Evolutionary conservation across 1,140 invertebrate species (phyloP).

Genomic region (Neodiprion lecontei): DNA sequence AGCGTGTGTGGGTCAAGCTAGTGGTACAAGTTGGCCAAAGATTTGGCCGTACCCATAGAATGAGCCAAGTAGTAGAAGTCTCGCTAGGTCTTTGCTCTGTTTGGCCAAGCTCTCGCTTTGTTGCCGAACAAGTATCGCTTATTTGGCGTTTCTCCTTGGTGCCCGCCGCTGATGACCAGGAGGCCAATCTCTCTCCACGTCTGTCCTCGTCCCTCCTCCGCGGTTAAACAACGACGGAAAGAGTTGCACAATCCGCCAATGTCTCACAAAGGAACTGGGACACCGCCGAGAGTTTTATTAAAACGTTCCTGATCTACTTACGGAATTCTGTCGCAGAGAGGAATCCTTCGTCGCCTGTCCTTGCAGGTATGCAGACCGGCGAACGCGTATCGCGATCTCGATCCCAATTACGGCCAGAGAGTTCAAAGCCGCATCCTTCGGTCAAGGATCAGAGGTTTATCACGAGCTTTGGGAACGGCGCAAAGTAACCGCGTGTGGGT

Average conservation of each 20-base stretch:
- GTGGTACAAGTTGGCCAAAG: neutral
- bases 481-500: no score
- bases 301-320: neutral
- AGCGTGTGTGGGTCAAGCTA: neutral
- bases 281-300: neutral
- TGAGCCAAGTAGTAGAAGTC: no score
- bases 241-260: neutral
- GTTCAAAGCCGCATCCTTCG: no score
- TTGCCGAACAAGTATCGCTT: constrained; percentile 5
- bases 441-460: no score
- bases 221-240: neutral
- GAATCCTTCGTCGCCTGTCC: no score
- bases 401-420: no score
- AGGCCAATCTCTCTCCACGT: neutral
- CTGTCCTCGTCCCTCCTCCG: neutral
- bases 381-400: no score
- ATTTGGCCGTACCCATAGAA: no score
- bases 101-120: neutral
- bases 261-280: constrained; percentile 5
- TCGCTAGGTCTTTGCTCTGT: neutral
- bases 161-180: neutral
- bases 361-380: no score
- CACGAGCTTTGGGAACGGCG: no score
- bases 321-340: no score
- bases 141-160: neutral